These are phyloP conservation scores for Sus scrofa DNA, from an alignment of 2,113 vertebrate species.

Conservation along the genomic window DNA sequence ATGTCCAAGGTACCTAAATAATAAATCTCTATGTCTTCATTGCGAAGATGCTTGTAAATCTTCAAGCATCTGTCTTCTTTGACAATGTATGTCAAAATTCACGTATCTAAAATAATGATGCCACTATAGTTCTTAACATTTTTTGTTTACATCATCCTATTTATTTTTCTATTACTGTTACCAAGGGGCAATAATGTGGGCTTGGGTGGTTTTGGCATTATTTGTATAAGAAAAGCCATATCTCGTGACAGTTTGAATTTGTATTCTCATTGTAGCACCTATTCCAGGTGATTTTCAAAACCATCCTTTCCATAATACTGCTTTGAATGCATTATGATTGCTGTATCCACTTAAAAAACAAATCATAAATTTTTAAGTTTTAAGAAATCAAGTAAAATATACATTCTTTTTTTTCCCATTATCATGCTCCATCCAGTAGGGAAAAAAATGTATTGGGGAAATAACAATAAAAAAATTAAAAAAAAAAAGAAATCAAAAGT, in stretches of 20 bases:
- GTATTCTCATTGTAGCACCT: neutral
- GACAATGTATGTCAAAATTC: no score
- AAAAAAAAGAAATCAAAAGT: neutral
- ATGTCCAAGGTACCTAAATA: conserved; percentile 92
- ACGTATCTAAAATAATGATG: neutral
- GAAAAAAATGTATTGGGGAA: no score
- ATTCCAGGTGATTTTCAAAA: conserved; percentile 23
- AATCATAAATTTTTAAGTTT: neutral
- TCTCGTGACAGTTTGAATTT: neutral
- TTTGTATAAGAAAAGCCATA: neutral
- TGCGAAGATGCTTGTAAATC: neutral
- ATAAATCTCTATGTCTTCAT: neutral
- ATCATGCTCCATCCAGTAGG: no score
- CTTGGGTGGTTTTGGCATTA: neutral
- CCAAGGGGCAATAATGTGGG: neutral
- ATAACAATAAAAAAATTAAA: no score
- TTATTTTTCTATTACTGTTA: neutral
- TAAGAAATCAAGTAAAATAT: no score
- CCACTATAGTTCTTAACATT: neutral
- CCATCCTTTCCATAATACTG: neutral
- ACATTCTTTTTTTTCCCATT: no score
- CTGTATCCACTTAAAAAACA: neutral
- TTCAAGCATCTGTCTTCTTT: no score
- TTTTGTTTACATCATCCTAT: neutral
- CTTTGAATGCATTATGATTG: neutral